phyloP scores from a whole-genome alignment of 2,113 vertebrate genomes.

The Epinephelus lanceolatus region DNA sequence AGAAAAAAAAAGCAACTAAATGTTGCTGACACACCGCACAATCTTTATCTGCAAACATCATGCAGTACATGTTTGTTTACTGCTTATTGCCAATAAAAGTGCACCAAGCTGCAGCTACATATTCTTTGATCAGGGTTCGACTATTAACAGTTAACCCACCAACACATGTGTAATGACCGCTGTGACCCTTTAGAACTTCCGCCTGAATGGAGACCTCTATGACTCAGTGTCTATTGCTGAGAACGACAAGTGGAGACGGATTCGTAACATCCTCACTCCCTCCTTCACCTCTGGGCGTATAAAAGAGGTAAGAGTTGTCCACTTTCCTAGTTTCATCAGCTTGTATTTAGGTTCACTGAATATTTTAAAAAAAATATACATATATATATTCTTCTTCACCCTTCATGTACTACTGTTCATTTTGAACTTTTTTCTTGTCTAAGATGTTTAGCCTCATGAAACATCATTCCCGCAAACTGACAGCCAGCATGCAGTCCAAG shows the following conservation, averaged over 20 bases:
- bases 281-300: conserved; percentile 51
- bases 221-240: background rate
- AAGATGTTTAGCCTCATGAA: conserved; percentile 86
- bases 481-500: conserved; percentile 75
- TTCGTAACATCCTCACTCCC: conserved; percentile 44
- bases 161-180: background rate
- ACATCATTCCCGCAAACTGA: conserved; percentile 79
- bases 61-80: background rate
- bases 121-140: background rate
- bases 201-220: conserved; percentile 50
- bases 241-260: conserved; percentile 56
- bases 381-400: background rate
- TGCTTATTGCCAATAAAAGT: background rate
- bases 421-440: background rate
- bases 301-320: conserved; percentile 48
- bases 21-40: no score
- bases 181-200: conserved; percentile 8
- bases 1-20: no score
- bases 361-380: no score
- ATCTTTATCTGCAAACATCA: background rate
- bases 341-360: background rate
- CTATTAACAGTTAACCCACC: background rate
- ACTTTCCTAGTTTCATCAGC: background rate
- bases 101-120: no score
- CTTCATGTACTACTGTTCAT: background rate